Conservation (phyloP, 2,797 vertebrate genomes). For the Brotula barbata region DNA sequence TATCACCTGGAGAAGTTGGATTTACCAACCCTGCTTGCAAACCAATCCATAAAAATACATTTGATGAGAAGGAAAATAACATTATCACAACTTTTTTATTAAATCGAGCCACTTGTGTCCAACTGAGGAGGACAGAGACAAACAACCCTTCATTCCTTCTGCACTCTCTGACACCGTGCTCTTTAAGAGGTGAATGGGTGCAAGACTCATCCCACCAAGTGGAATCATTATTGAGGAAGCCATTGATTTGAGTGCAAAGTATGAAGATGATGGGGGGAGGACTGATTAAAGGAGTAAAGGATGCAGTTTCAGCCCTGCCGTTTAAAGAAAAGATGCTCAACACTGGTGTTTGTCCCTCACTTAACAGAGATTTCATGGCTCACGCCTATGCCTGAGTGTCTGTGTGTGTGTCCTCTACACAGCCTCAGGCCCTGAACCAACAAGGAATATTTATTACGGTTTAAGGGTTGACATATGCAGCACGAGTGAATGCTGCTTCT, state of each 20-base stretch:
- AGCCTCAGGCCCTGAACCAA: slow-evolving; percentile 30
- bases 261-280: slow-evolving; percentile 20
- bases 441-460: slow-evolving; percentile 50
- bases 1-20: not conserved
- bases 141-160: slow-evolving; percentile 8
- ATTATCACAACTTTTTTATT: no score
- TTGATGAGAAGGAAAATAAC: not conserved
- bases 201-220: slow-evolving; percentile 38
- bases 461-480: slow-evolving; percentile 49
- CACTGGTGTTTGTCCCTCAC: slow-evolving; percentile 38
- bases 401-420: slow-evolving; percentile 26
- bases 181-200: slow-evolving; percentile 62
- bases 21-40: slow-evolving; percentile 6
- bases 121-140: slow-evolving; percentile 36
- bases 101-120: no score
- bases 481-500: slow-evolving; percentile 43
- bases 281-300: slow-evolving; percentile 10
- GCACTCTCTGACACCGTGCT: slow-evolving; percentile 32
- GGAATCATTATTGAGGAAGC: slow-evolving; percentile 54
- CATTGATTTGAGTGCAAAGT: slow-evolving; percentile 68
- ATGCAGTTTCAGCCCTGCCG: slow-evolving; percentile 31
- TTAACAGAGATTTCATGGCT: slow-evolving; percentile 57
- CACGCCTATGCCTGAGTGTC: slow-evolving; percentile 26
- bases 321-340: slow-evolving; percentile 60
- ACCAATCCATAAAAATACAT: not conserved